Percentiles rank a stretch among this genome's conserved stretches.
Evolutionary conservation across 1,140 invertebrate genomes (phyloP).

Genomic region (Scaptodrosophila lebanonensis): DNA sequence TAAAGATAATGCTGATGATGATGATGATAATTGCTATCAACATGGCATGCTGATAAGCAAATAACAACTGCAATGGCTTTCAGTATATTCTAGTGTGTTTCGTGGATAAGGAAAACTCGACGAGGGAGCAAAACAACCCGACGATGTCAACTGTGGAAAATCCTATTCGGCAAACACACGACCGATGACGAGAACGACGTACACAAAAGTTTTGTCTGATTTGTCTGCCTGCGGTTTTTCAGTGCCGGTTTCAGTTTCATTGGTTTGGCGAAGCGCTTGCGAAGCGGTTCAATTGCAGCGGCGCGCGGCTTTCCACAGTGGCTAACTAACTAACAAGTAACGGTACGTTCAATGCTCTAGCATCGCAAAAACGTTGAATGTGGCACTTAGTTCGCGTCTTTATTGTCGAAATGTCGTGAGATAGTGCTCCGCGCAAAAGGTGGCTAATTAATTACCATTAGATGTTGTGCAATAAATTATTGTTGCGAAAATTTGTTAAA

Average conservation of each 20-base stretch:
- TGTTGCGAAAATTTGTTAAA: slow-evolving; percentile 7
- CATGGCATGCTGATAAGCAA: slow-evolving; percentile 27
- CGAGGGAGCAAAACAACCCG: slow-evolving; percentile 21
- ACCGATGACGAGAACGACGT: slow-evolving; percentile 13
- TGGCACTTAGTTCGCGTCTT: no score
- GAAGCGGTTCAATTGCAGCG: slow-evolving; percentile 52
- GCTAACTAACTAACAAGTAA: slow-evolving; percentile 10
- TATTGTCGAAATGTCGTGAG: no score
- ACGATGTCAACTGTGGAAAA: slow-evolving; percentile 31
- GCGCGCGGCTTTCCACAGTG: slow-evolving; percentile 21
- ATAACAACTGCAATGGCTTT: slow-evolving; percentile 19
- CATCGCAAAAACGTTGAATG: no score
- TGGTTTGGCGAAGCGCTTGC: slow-evolving; percentile 54
- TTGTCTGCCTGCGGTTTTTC: slow-evolving; percentile 37
- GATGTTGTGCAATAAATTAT: not conserved
- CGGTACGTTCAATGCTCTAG: not conserved
- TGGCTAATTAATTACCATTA: slow-evolving; percentile 29
- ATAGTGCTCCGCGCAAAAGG: no score
- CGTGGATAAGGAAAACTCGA: slow-evolving; percentile 25
- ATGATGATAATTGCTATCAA: no score
- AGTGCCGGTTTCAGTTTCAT: slow-evolving; percentile 64
- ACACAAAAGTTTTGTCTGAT: slow-evolving; percentile 29
- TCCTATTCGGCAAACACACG: slow-evolving; percentile 15
- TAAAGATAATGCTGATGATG: slow-evolving; percentile 23
- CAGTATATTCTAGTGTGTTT: slow-evolving; percentile 12